These are phyloP conservation scores for Urocitellus parryii DNA, from an alignment of 2,113 vertebrate species.

Conservation along the genomic window DNA sequence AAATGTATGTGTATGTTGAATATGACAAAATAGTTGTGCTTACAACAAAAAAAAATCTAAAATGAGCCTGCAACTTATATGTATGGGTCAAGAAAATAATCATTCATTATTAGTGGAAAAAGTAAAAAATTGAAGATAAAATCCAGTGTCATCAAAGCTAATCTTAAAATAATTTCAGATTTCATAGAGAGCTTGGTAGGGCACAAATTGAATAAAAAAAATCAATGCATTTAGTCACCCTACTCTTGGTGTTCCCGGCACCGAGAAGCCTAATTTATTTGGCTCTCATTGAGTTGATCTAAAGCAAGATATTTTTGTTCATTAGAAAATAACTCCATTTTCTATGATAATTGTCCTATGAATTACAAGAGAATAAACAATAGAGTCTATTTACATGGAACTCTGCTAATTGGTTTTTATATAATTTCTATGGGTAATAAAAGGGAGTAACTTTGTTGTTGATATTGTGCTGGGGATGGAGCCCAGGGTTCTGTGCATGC, in stretches of 20 bases:
- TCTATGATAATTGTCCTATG: not conserved
- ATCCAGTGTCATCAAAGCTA: not conserved
- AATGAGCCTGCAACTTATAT: not conserved
- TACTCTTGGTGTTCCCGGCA: not conserved
- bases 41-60: not conserved
- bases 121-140: not conserved
- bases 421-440: not conserved
- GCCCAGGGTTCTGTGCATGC: not conserved
- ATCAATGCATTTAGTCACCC: not conserved
- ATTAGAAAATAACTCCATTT: not conserved
- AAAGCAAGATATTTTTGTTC: not conserved
- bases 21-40: not conserved
- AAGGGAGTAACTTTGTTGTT: not conserved
- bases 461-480: not conserved
- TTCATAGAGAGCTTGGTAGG: not conserved
- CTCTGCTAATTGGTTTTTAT: not conserved
- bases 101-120: not conserved
- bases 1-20: not conserved
- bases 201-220: not conserved
- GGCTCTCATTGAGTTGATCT: not conserved
- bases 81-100: not conserved
- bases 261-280: conserved; percentile 4
- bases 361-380: not conserved
- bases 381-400: not conserved
- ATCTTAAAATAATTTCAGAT: conserved; percentile 2